Percentiles rank a stretch among this genome's conserved stretches.
Conservation (phyloP, 2,888 invertebrate genomes). For the Unio pictorum region DNA sequence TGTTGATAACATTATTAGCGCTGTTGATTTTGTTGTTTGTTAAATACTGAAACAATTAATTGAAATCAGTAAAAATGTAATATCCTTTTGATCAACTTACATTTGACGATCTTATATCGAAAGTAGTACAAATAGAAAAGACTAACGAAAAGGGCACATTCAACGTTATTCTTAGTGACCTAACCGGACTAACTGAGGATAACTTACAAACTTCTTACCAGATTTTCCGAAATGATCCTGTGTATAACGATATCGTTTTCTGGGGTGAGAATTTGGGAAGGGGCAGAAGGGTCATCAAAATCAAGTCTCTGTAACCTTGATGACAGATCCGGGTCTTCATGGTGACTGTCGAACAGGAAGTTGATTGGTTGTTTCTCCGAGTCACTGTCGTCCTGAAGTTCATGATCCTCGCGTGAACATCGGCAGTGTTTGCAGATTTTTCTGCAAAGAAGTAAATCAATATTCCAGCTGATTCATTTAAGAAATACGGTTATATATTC, state of each 20-base stretch:
- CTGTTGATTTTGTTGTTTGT: too few species aligned
- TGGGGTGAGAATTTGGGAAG: constrained; percentile 51
- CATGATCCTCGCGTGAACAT: constrained; percentile 61
- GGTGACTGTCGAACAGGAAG: constrained; percentile 42
- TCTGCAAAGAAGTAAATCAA: constrained; percentile 25
- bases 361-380: constrained; percentile 47
- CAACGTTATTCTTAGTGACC: too few species aligned
- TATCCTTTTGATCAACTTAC: too few species aligned
- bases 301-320: constrained; percentile 48
- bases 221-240: constrained; percentile 57
- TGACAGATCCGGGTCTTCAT: constrained; percentile 30
- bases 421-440: constrained; percentile 62
- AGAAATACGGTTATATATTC: too few species aligned
- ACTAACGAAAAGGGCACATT: too few species aligned
- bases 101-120: too few species aligned
- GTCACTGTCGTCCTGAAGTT: constrained; percentile 51
- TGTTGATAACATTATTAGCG: too few species aligned
- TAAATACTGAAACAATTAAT: too few species aligned
- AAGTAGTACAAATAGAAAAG: too few species aligned
- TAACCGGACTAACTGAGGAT: too few species aligned
- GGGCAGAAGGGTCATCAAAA: constrained; percentile 51
- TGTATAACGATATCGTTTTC: constrained; percentile 59
- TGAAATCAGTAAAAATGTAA: too few species aligned
- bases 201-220: constrained; percentile 35
- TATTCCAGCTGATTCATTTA: too few species aligned